These are phyloP conservation scores for Prosopocoilus inquinatus DNA, from an alignment of 2,888 invertebrate genomes.

Conservation along the genomic window DNA sequence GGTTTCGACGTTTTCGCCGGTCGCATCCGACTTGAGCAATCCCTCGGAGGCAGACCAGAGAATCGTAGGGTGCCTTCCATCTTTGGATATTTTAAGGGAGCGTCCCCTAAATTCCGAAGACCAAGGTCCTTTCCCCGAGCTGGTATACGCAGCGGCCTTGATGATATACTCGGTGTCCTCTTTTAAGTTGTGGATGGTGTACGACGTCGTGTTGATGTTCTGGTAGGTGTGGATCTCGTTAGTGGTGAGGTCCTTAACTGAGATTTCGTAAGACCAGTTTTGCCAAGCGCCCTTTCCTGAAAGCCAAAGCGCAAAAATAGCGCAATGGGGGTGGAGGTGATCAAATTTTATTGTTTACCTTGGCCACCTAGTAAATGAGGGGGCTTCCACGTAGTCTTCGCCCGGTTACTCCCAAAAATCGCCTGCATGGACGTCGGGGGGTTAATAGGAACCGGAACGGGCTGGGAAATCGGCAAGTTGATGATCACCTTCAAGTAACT, in stretches of 20 bases:
- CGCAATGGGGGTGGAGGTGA: not conserved
- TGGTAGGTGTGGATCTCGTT: slow-evolving; percentile 48
- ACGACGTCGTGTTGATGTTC: slow-evolving; percentile 60
- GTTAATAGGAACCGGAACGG: slow-evolving; percentile 74
- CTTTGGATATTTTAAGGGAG: slow-evolving; percentile 57
- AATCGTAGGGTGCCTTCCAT: slow-evolving; percentile 61
- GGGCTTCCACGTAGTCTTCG: slow-evolving; percentile 78
- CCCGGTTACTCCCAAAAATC: slow-evolving; percentile 71
- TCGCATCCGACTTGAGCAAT: slow-evolving; percentile 76
- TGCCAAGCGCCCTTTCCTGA: slow-evolving; percentile 64
- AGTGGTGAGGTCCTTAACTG: slow-evolving; percentile 58
- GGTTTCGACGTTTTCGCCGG: slow-evolving; percentile 72
- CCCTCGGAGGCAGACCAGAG: slow-evolving; percentile 77
- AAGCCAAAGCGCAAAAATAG: slow-evolving; percentile 6
- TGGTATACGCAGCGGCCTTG: slow-evolving; percentile 76
- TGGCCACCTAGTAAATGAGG: slow-evolving; percentile 76
- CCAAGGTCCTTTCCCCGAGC: slow-evolving; percentile 77
- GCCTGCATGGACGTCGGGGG: slow-evolving; percentile 79
- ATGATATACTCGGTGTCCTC: slow-evolving; percentile 76
- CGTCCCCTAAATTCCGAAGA: slow-evolving; percentile 71
- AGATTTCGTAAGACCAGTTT: slow-evolving; percentile 77
- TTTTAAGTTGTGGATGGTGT: slow-evolving; percentile 66
- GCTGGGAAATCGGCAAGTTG: slow-evolving; percentile 71
- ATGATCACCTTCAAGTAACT: slow-evolving; percentile 49
- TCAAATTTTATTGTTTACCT: slow-evolving; percentile 49